Conservation (phyloP, 2,888 invertebrate genomes). For the Pollenia griseotomentosa region DNA sequence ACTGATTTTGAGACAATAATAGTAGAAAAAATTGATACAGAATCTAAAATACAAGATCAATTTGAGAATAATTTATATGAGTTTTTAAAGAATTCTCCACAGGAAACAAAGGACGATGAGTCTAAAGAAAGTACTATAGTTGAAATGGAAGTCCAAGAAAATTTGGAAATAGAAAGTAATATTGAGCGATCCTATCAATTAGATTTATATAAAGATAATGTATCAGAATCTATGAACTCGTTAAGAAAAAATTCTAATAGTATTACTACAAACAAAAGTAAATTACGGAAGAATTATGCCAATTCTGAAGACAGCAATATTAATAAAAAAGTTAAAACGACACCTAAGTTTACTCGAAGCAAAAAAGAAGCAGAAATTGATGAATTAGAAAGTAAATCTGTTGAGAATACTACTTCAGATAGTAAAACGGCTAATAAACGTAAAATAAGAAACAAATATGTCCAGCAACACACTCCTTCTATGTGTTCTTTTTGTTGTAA, state of each 20-base stretch:
- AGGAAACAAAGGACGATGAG: neutral
- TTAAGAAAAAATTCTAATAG: neutral
- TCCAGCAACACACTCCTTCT: constrained; percentile 2
- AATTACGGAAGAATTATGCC: neutral
- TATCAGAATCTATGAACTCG: neutral
- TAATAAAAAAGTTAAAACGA: neutral
- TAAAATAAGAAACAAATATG: constrained; percentile 15
- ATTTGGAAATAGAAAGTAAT: neutral
- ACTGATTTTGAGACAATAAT: constrained; percentile 47
- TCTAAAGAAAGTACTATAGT: neutral
- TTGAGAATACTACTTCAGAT: neutral
- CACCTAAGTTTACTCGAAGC: neutral
- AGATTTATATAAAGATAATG: neutral
- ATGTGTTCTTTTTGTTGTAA: constrained; percentile 70
- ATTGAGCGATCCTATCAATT: neutral
- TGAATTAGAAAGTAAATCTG: neutral
- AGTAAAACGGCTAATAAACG: neutral
- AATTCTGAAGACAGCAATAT: neutral
- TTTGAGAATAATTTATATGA: constrained; percentile 18
- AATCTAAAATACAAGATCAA: constrained; percentile 19
- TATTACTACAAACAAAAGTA: neutral
- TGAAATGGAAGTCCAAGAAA: constrained; percentile 1
- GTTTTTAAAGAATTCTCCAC: neutral
- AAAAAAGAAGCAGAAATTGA: neutral
- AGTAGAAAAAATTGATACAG: constrained; percentile 33